Conservation (phyloP, 2,797 vertebrate genomes). For the Heliangelus exortis region DNA sequence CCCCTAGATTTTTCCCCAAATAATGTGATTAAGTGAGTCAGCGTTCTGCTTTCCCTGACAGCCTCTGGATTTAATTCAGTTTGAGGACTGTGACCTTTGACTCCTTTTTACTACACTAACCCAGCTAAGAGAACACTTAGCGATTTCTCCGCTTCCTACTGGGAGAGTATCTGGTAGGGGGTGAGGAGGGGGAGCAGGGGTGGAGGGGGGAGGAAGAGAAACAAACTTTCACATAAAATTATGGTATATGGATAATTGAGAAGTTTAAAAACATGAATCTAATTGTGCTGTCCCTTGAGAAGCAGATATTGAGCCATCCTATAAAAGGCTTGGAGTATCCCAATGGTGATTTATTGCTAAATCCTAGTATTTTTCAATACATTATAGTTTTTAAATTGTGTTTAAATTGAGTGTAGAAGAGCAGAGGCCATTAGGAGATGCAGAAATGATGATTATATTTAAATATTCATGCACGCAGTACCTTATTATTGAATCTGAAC, state of each 20-base stretch:
- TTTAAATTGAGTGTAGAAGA: constrained; percentile 99
- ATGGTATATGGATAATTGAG: constrained; percentile 97
- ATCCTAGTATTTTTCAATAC: constrained; percentile 99
- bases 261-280: constrained; percentile 99
- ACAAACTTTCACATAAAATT: constrained; percentile 93
- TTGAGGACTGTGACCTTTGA: constrained; percentile 88
- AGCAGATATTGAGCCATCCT: constrained; percentile 95
- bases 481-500: constrained; percentile 99
- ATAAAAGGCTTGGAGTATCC: constrained; percentile 96
- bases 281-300: constrained; percentile 94
- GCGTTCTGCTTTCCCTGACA: constrained; percentile 79
- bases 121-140: constrained; percentile 84
- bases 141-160: constrained; percentile 78
- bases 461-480: constrained; percentile 99
- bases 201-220: constrained; percentile 77
- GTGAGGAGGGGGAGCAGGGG: neutral
- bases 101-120: constrained; percentile 83
- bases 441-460: constrained; percentile 99
- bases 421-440: constrained; percentile 99
- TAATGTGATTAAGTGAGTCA: constrained; percentile 86
- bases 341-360: constrained; percentile 99
- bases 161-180: constrained; percentile 70
- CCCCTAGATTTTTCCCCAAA: constrained; percentile 83
- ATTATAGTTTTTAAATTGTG: constrained; percentile 99
- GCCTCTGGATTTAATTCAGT: constrained; percentile 84